Conservation (phyloP, 2,888 invertebrate genomes). For the Pardosa pseudoannulata region DNA sequence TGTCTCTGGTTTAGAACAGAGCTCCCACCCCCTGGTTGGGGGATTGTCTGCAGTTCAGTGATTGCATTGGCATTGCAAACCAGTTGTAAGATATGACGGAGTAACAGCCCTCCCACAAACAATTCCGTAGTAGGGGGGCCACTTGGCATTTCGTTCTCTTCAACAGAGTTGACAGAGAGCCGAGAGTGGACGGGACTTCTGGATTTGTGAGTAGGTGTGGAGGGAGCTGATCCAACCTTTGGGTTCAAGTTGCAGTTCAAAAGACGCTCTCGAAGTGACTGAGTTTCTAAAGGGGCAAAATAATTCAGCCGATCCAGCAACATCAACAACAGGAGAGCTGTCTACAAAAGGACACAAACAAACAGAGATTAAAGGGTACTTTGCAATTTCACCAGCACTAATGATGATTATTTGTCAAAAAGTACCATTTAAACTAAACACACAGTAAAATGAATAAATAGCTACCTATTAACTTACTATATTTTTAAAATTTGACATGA, state of each 20-base stretch:
- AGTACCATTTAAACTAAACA: no score
- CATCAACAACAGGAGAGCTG: constrained; percentile 60
- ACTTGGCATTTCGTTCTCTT: constrained; percentile 34
- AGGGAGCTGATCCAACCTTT: constrained; percentile 55
- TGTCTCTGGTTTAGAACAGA: constrained; percentile 75
- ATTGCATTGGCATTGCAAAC: constrained; percentile 88
- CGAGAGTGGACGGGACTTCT: constrained; percentile 65
- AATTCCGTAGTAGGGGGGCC: constrained; percentile 59
- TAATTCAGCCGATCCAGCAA: constrained; percentile 58
- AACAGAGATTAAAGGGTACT: no score
- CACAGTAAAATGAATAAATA: no score
- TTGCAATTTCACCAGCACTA: no score
- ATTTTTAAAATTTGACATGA: no score
- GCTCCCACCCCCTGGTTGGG: constrained; percentile 26
- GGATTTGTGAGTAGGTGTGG: constrained; percentile 69
- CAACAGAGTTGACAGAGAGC: constrained; percentile 50
- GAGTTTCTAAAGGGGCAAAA: constrained; percentile 52
- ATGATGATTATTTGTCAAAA: no score
- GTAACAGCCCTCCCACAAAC: constrained; percentile 83
- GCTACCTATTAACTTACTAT: no score
- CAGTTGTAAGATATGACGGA: constrained; percentile 88
- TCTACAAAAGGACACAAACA: constrained; percentile 42
- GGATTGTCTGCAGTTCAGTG: constrained; percentile 77
- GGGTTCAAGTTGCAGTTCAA: constrained; percentile 40
- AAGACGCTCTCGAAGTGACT: constrained; percentile 46